Evolutionary conservation across 2,888 invertebrate species (phyloP), one percentile per base, ranked within the genome.

Genomic region (Strigamia crassipes): DNA sequence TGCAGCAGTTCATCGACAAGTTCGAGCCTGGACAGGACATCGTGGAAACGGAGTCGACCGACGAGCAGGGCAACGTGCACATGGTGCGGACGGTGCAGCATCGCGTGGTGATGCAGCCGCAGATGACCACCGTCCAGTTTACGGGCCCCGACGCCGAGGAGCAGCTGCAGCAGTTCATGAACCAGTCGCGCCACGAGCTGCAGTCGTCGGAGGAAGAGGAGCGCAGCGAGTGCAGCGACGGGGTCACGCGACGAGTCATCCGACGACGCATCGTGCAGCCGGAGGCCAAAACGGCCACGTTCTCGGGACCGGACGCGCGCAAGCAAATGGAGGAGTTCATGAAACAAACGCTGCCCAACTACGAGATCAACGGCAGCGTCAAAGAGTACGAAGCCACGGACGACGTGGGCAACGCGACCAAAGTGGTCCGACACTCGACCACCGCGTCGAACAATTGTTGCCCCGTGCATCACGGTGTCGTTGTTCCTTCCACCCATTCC

Each of bases 31-130:
- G 90, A 12, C 90, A 90, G 85, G 89, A 89, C 83, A 87, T 89
- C 15, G 87, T 89, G 82, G 90, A 91, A 86, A 89, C 88, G 21
- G 88, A 90, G 85, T 89, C 90, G 84, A 86, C 89, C 1, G 91
- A 91, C 85, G 88, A 87, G 56, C 87, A 88, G 83, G 91, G 91
- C 10, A 91, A 91, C 85, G 89, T 91, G 18, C 90, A 90, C 84
- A 86, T 89, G 1, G 90, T 88, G 84, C 86, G 89, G 83, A 88
- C 90, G 0, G 88, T 90, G 6, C 89, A 90, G 84, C 89, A 88
- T 83, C 86, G 90, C 51, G 87, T 89, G 81, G 87, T 90, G 18
- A 86, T 90, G 84, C 89, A 90, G 23, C 88, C 90, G 1, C 90
- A 90, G 85, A 87, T 90, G 9, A 87, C 87, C 77, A 89, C 89